Base-by-base conservation (phyloP, 2,888 invertebrate species). In the Aphodius granarius region DNA sequence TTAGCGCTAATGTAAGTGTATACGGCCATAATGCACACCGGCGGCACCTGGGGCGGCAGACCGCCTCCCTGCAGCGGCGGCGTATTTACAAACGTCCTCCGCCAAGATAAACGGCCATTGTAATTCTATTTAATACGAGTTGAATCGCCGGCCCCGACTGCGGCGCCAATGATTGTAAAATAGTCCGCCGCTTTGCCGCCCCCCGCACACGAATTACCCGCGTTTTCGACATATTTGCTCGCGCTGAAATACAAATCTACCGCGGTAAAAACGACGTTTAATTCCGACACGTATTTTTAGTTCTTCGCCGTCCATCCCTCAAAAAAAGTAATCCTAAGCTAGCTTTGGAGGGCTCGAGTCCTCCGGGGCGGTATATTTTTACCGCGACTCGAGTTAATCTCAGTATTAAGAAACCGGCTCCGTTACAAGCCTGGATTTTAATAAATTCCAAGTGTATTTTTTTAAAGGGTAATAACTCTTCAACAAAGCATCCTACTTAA, bases 61-160 rank as follows among this genome's bases (percentile, higher is more conserved):
- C 65, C 65, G 65, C 21, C 68, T 68, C 18, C 68, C 66, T 64
- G 23, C 22, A 23, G 23, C 22, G 66, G 21, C 66, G 66, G 21
- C 66, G 75, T 75, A 75, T 75, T 71, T 75, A 71, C 71, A 74
- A 74, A 74, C 71, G 74, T 71, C 71, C 73, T 20, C 68, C 66
- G 65, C 71, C 16, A 75, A 75, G 75, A 75, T 75, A 71, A 75
- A 75, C 71, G 71, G 68, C 71, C 71, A 75, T 75, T 75, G 75
- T 75, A 75, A 75, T 75, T 75, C 75, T 71, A 71, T 75, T 75
- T 75, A 75, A 71, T 71, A 75, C 75, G 63, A 71, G 71, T 71
- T 64, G 75, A 71, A 75, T 62, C 62, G 71, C 17, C 22, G 63
- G 63, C 63, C 63, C 75, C 71, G 65, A 64, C 17, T 71, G 63